A percentile compares a stretch with the other conserved stretches of the same genome.
These are phyloP conservation scores for Potamilus streckersoni DNA, from an alignment of 1,140 invertebrate genomes.

Conservation along the genomic window DNA sequence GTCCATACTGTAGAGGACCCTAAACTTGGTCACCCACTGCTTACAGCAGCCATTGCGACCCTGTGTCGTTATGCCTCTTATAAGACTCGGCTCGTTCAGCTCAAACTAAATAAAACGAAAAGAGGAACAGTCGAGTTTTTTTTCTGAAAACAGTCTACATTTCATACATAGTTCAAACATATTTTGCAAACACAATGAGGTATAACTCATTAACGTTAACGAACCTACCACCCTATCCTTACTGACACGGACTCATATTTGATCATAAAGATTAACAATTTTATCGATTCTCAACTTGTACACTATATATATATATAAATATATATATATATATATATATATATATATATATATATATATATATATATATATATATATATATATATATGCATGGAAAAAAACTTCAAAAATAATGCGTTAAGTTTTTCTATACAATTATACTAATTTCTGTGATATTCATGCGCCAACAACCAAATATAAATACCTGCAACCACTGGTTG, in stretches of 20 bases:
- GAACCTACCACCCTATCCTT: too few relatives aligned
- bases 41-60: constrained; percentile 40
- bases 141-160: too few relatives aligned
- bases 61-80: constrained; percentile 40
- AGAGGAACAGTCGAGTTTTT: not conserved
- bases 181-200: too few relatives aligned
- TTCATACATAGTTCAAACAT: too few relatives aligned
- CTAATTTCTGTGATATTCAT: not conserved
- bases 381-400: too few relatives aligned
- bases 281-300: not conserved
- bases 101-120: constrained; percentile 29
- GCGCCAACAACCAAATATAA: not conserved
- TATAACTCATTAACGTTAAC: too few relatives aligned
- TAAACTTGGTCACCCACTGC: constrained; percentile 41
- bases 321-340: too few relatives aligned
- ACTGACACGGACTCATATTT: too few relatives aligned
- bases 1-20: constrained; percentile 41
- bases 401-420: not conserved
- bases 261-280: constrained; percentile 2
- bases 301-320: not conserved
- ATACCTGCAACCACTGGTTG: constrained; percentile 44
- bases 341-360: too few relatives aligned
- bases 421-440: not conserved
- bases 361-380: too few relatives aligned
- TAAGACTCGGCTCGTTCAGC: constrained; percentile 26